phyloP scores from a whole-genome alignment of 2,797 vertebrate species.

The Scarus forsteni region DNA sequence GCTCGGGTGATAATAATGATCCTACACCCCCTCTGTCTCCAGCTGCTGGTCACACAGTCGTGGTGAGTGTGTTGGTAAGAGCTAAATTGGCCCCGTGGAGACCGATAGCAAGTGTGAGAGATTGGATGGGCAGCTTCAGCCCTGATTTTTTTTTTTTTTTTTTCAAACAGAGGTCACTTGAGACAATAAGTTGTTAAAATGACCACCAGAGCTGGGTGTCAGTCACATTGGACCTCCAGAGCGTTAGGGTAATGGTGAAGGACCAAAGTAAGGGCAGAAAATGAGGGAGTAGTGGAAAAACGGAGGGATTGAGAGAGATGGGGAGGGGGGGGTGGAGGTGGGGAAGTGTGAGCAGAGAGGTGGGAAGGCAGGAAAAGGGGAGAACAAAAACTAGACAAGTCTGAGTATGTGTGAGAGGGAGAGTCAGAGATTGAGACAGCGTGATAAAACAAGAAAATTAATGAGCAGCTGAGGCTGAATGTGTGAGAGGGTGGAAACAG shows the following conservation, averaged over 20 bases:
- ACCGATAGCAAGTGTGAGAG: background rate
- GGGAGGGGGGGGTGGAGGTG: background rate
- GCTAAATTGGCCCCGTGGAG: conserved; percentile 68
- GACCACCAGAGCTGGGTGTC: conserved; percentile 31
- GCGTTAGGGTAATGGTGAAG: conserved; percentile 6
- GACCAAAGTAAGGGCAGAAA: conserved; percentile 3
- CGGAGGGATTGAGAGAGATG: background rate
- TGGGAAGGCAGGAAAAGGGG: conserved; percentile 1
- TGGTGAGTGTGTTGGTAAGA: conserved; percentile 20
- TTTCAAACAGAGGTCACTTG: conserved; percentile 32
- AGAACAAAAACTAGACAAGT: conserved; percentile 20
- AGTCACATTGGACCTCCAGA: conserved; percentile 22
- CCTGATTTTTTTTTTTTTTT: conserved; percentile 23
- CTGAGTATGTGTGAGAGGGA: conserved; percentile 6
- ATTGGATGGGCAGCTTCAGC: conserved; percentile 27
- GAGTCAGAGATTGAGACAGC: conserved; percentile 30
- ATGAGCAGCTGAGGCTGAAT: conserved; percentile 34
- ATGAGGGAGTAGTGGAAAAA: background rate
- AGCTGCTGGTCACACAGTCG: conserved; percentile 34
- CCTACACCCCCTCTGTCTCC: conserved; percentile 20
- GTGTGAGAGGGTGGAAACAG: conserved; percentile 4
- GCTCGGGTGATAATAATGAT: conserved; percentile 57
- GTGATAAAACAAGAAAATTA: conserved; percentile 50
- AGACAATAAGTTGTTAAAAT: conserved; percentile 41
- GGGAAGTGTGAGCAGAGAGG: conserved; percentile 12